phyloP scores from a whole-genome alignment of 2,113 vertebrate species.

The Caranx ignobilis region DNA sequence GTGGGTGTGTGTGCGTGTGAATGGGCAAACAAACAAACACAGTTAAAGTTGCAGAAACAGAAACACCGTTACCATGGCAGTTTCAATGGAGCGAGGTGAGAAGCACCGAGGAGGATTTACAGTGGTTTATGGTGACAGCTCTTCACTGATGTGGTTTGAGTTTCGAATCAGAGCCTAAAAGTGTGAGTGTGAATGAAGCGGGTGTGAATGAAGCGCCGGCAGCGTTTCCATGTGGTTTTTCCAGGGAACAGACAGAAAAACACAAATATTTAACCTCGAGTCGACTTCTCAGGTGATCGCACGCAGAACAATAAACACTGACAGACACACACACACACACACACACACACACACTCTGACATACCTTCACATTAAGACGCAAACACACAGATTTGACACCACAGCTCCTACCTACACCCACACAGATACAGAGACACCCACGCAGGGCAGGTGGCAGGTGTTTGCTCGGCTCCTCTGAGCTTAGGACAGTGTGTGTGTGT shows the following conservation, averaged over 20 bases:
- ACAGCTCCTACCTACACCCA: not conserved
- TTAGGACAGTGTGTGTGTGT: slow-evolving; percentile 77
- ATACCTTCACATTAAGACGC: not conserved
- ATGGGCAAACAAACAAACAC: no score
- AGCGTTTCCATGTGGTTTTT: slow-evolving; percentile 7
- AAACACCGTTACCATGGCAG: not conserved
- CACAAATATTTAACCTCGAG: slow-evolving; percentile 26
- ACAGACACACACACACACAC: not conserved
- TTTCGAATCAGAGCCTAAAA: not conserved
- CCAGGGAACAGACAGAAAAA: slow-evolving; percentile 7
- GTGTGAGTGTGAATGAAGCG: not conserved
- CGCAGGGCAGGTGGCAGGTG: slow-evolving; percentile 45
- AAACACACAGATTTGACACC: not conserved
- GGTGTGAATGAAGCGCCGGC: not conserved
- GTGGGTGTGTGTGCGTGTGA: no score
- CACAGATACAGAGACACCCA: not conserved
- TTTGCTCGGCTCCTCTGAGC: slow-evolving; percentile 57
- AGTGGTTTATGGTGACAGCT: not conserved
- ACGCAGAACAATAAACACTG: no score
- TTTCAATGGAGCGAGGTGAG: not conserved
- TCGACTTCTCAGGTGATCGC: not conserved
- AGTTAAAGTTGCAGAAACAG: no score
- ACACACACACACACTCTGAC: slow-evolving; percentile 8
- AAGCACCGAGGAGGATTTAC: no score
- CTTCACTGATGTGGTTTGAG: not conserved